Evolutionary conservation across 2,113 vertebrate genomes (phyloP), one percentile per base, ranked within the genome.

Genomic region (Actenoides hombroni): DNA sequence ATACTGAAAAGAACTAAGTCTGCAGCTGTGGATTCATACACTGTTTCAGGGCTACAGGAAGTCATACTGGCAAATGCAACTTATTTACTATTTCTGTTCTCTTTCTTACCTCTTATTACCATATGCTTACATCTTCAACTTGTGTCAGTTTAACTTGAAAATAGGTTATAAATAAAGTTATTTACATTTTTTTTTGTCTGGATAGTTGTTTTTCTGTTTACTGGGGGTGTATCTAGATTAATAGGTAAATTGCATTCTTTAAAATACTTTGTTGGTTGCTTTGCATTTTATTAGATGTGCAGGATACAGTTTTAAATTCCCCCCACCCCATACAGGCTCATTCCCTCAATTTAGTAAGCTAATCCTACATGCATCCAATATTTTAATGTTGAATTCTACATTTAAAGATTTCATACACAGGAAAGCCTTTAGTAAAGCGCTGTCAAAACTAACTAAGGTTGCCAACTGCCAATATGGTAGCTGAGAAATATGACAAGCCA

Each of bases 81-180:
- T 76, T 86, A 48, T 57, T 77, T 70, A 76, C 75, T 37, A 35
- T 77, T 88, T 92, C 63, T 92, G 87, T 95, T 95, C 63, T 88
- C 53, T 77, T 28, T 91, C 82, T 87, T 91, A 96, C 92, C 93
- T 95, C 82, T 83, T 90, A 79, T 12, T 85, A 81, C 49, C 49
- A 54, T 44, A 35, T 35, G 17, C 37, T 77, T 89, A 48, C 35
- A 91, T 76, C 15, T 90, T 49, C 56, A 65, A 54, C 39, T 67
- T 91, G 70, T 91, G 71, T 93, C 40, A 77, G 57, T 85, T 87
- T 84, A 94, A 90, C 59, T 85, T 94, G 31, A 79, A 91, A 73
- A 83, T 8, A 91, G 20, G 83, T 68, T 75, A 89, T 42, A 83
- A 96, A 95, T 97, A 95, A 95, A 91, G 67, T 86, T 74, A 87